Evolutionary conservation across 2,888 invertebrate species (phyloP).

Genomic region (Gibbula magus): DNA sequence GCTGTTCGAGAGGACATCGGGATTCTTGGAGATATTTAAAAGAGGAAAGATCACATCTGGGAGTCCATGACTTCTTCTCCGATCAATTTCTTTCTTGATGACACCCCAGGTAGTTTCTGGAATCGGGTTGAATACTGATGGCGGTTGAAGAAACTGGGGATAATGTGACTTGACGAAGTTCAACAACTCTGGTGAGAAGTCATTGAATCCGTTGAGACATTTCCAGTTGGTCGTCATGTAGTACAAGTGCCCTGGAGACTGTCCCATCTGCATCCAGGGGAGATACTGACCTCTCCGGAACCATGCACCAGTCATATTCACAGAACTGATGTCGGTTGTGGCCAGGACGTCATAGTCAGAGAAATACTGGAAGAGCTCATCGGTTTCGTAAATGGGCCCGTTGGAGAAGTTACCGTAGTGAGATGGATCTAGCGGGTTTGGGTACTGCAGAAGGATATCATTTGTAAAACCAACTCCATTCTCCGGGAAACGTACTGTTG

Average conservation of each 20-base stretch:
- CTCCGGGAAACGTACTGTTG: constrained; percentile 19
- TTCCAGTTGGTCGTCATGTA: constrained; percentile 47
- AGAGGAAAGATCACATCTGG: constrained; percentile 48
- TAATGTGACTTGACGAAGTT: constrained; percentile 39
- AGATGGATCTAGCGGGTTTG: constrained; percentile 43
- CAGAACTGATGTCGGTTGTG: constrained; percentile 17
- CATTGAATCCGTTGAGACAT: constrained; percentile 38
- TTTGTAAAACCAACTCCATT: constrained; percentile 35
- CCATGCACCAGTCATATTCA: constrained; percentile 45
- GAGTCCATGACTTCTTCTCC: constrained; percentile 38
- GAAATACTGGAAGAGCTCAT: constrained; percentile 45
- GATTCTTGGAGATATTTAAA: constrained; percentile 33
- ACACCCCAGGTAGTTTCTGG: constrained; percentile 52
- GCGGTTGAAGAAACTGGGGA: constrained; percentile 43
- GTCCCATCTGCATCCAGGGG: constrained; percentile 53
- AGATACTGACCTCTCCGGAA: constrained; percentile 45
- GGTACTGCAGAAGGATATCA: constrained; percentile 46
- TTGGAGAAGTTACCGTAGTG: constrained; percentile 46
- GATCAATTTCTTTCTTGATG: constrained; percentile 48
- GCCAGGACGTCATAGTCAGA: constrained; percentile 35
- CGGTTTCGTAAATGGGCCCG: constrained; percentile 43
- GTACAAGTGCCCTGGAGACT: constrained; percentile 41
- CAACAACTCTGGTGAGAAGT: constrained; percentile 41
- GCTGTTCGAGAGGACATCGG: constrained; percentile 3
- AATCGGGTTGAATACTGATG: constrained; percentile 40